These are phyloP conservation scores for Netelia inedita DNA, from an alignment of 2,888 invertebrate genomes.

Conservation along the genomic window DNA sequence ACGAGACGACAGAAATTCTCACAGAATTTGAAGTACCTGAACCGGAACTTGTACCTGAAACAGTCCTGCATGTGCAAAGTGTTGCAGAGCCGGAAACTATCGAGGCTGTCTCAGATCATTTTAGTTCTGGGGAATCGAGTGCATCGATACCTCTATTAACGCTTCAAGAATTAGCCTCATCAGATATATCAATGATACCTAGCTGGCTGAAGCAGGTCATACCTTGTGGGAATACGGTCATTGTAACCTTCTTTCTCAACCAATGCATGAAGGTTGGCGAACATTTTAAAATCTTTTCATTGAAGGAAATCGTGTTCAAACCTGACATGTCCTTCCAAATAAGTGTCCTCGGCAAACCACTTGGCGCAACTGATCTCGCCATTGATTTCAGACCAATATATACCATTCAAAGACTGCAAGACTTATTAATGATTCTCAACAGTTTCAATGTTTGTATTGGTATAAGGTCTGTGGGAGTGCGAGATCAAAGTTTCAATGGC, in stretches of 20 bases:
- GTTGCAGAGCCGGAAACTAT: no score
- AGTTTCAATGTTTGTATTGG: slow-evolving; percentile 36
- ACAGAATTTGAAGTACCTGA: not conserved
- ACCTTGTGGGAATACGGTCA: slow-evolving; percentile 15
- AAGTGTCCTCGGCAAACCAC: slow-evolving; percentile 40
- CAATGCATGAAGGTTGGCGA: not conserved
- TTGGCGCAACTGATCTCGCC: slow-evolving; percentile 10
- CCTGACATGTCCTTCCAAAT: slow-evolving; percentile 18
- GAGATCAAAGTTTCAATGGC: not conserved
- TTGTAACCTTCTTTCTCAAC: not conserved
- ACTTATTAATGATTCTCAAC: slow-evolving; percentile 32
- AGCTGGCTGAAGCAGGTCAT: slow-evolving; percentile 25
- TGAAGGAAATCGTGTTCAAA: slow-evolving; percentile 22
- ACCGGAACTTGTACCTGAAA: not conserved
- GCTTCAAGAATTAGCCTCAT: slow-evolving; percentile 21
- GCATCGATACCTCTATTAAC: not conserved
- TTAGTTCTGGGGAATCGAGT: not conserved
- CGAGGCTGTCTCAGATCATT: not conserved
- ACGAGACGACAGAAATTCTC: not conserved
- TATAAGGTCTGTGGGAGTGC: not conserved
- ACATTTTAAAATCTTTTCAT: not conserved
- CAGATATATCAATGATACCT: slow-evolving; percentile 28
- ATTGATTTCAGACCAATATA: slow-evolving; percentile 9
- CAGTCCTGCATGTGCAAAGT: not conserved
- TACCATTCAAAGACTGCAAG: slow-evolving; percentile 22